Conservation (phyloP, 2,888 invertebrate genomes). For the Drosophila testacea region DNA sequence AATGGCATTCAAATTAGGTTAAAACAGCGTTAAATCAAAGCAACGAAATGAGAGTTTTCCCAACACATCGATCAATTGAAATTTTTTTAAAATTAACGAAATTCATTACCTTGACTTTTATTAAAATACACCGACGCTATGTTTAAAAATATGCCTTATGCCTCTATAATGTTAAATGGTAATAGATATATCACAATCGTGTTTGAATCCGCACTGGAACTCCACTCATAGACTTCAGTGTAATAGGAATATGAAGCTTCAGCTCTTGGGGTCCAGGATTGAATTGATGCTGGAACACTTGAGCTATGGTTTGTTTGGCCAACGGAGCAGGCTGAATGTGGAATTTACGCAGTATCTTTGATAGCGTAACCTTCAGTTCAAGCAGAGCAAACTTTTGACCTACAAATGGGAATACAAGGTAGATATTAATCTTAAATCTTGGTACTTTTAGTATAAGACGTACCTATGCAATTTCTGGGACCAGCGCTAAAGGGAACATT, state of each 20-base stretch:
- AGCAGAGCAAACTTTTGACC: conserved; percentile 86
- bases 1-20: conserved; percentile 85
- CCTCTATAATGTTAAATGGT: no score
- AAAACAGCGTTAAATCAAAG: conserved; percentile 44
- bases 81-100: background rate
- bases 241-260: conserved; percentile 43
- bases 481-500: conserved; percentile 89
- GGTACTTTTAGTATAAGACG: background rate
- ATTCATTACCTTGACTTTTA: no score
- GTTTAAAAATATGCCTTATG: background rate
- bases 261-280: conserved; percentile 50
- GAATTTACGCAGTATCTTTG: conserved; percentile 86
- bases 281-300: conserved; percentile 37
- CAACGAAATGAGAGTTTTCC: background rate
- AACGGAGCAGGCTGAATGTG: conserved; percentile 83
- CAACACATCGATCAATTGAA: background rate
- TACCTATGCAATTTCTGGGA: conserved; percentile 86
- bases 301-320: conserved; percentile 79
- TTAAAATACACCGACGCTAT: no score
- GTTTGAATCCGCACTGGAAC: conserved; percentile 44
- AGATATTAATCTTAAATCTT: background rate
- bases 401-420: conserved; percentile 11
- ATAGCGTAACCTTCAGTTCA: conserved; percentile 86
- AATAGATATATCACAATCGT: conserved; percentile 19
- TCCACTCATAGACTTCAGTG: conserved; percentile 54